Percentiles rank a stretch among this genome's conserved stretches.
These are phyloP conservation scores for Hydropsyche tenuis DNA, from an alignment of 1,140 invertebrate species.

Conservation along the genomic window DNA sequence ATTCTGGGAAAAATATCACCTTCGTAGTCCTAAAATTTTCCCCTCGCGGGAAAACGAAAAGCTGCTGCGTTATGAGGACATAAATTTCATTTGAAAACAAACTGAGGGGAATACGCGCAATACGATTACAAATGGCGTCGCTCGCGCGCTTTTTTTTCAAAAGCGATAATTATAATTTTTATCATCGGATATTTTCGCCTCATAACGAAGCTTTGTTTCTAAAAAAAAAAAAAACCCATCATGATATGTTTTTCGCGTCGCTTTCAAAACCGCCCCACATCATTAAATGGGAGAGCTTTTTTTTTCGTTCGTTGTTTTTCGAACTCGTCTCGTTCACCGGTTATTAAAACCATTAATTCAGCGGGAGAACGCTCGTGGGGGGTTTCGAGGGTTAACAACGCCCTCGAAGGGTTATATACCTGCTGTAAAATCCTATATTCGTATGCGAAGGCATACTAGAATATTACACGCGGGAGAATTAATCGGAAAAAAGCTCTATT, in stretches of 20 bases:
- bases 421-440: neutral
- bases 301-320: conserved; percentile 27
- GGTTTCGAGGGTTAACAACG: neutral
- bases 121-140: conserved; percentile 1
- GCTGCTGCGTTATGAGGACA: conserved; percentile 15
- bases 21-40: no score
- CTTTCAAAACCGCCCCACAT: conserved; percentile 17
- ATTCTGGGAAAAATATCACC: conserved; percentile 1
- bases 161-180: neutral
- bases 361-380: neutral
- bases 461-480: no score
- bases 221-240: no score
- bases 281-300: conserved; percentile 15
- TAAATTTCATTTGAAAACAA: conserved; percentile 20
- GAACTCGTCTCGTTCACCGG: conserved; percentile 37
- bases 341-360: conserved; percentile 42
- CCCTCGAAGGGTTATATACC: conserved; percentile 2
- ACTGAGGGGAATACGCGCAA: neutral
- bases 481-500: no score
- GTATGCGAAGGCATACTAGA: neutral
- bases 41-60: neutral
- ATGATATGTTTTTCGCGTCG: no score
- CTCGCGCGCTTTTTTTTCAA: neutral
- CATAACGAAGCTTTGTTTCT: no score
- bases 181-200: neutral